Base-by-base conservation (phyloP, 2,113 vertebrate genomes). In the Coturnix japonica region DNA sequence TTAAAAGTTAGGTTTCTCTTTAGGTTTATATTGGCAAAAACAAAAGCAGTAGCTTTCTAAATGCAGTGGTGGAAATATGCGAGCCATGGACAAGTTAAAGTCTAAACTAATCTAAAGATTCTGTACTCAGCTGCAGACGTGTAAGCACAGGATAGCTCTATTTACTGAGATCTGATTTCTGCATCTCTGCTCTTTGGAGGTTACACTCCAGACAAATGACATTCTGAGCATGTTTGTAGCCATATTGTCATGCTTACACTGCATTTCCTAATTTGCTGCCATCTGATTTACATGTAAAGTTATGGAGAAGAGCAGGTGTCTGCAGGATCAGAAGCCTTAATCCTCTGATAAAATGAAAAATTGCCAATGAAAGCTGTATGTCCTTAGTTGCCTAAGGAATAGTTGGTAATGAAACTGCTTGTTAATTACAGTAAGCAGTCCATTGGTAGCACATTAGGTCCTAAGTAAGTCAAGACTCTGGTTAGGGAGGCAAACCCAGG, bases 251-350 rank as follows among this genome's bases (percentile, higher is more conserved):
- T 53, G 60, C 47, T 81, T 6, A 6, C 51, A 28, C 78, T 23
- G 6, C 7, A 59, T 30, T 51, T 47, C 54, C 60, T 83, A 71
- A 60, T 31, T 16, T 75, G 54, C 67, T 84, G 77, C 56, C 61
- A 47, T 85, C 84, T 92, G 74, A 57, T 81, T n/a, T 44, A 61
- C 49, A 37, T 66, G 22, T n/a, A 33, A 80, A 65, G 35, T 75
- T 71, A 74, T 72, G 51, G 56, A 75, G 37, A 28, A 71, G 49
- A 90, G 53, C 74, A 89, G 83, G 83, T 89, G 54, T 35, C 90
- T 87, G 59, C 66, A 89, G 70, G 59, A 72, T 94, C 61, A 47
- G 91, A 75, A 49, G 54, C 8, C 49, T 91, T 78, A 95, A 90
- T 94, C 63, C 70, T 75, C 77, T 57, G 69, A 74, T 59, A 57